A percentile compares a stretch with the other conserved stretches of the same genome.
Evolutionary conservation across 1,140 invertebrate species (phyloP).

Genomic region (Scylla paramamosain): DNA sequence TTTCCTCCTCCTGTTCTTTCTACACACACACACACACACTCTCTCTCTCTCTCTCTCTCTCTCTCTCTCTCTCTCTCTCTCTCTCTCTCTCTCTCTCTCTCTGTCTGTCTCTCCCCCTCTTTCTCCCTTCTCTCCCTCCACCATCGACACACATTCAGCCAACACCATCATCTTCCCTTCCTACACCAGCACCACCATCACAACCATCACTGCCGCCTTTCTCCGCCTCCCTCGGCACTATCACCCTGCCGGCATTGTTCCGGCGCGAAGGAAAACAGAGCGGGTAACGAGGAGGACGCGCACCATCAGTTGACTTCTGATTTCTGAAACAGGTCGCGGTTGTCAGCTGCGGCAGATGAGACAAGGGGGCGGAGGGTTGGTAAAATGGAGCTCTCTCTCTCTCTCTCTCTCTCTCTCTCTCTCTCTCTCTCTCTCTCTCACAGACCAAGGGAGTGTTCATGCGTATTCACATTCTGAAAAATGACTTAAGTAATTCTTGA

Average conservation of each 20-base stretch:
- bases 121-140: no score
- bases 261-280: background rate
- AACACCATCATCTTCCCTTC: background rate
- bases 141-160: background rate
- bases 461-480: no score
- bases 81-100: no score
- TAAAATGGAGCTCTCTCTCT: background rate
- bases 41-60: no score
- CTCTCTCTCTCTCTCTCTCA: constrained; percentile 1
- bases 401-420: constrained; percentile 20
- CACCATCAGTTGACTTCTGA: background rate
- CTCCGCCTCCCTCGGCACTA: background rate
- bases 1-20: no score
- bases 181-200: background rate
- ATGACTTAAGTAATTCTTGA: no score
- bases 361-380: background rate
- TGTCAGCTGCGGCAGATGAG: background rate
- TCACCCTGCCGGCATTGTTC: background rate
- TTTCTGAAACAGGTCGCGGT: background rate
- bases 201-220: background rate
- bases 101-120: no score
- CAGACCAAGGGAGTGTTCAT: no score
- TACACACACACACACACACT: no score
- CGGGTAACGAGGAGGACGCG: background rate
- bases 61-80: no score